Percentiles rank a stretch among this genome's conserved stretches.
Conservation (phyloP, 2,113 vertebrate species). For the Periophthalmus modestus region DNA sequence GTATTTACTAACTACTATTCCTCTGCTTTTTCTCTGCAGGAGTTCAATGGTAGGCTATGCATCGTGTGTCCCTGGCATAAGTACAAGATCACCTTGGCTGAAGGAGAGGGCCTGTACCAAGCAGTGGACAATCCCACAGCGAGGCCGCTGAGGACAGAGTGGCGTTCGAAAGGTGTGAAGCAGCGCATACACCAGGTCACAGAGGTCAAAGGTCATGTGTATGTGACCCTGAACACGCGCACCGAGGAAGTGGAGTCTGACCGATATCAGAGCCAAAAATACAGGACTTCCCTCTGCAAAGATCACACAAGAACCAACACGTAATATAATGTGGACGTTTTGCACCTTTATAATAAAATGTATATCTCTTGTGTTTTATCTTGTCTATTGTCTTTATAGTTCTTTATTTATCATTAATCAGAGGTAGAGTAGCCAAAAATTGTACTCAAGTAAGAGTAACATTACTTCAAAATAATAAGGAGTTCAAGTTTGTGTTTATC, state of each 20-base stretch:
- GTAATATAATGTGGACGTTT: not conserved
- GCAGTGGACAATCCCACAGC: slow-evolving; percentile 81
- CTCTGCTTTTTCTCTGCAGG: slow-evolving; percentile 62
- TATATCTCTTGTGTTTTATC: not conserved
- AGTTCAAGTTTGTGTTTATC: too few relatives aligned
- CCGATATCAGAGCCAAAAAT: slow-evolving; percentile 83
- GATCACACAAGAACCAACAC: slow-evolving; percentile 12
- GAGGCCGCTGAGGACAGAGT: slow-evolving; percentile 79
- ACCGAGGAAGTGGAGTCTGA: slow-evolving; percentile 84
- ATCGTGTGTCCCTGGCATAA: slow-evolving; percentile 95
- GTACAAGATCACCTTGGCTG: slow-evolving; percentile 88
- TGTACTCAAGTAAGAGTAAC: too few relatives aligned
- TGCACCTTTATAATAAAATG: not conserved
- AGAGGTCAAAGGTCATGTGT: slow-evolving; percentile 80
- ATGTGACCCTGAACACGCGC: slow-evolving; percentile 82
- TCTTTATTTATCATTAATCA: too few relatives aligned
- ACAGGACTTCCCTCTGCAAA: slow-evolving; percentile 57
- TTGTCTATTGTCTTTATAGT: not conserved
- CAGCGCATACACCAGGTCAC: slow-evolving; percentile 87
- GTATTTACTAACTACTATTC: not conserved
- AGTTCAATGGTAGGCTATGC: slow-evolving; percentile 84
- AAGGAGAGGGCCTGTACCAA: slow-evolving; percentile 90
- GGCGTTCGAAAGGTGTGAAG: slow-evolving; percentile 91
- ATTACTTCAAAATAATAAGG: too few relatives aligned
- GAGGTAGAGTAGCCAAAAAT: too few relatives aligned